Base-by-base conservation (phyloP, 2,797 vertebrate genomes). In the Benthosema pterotum region DNA sequence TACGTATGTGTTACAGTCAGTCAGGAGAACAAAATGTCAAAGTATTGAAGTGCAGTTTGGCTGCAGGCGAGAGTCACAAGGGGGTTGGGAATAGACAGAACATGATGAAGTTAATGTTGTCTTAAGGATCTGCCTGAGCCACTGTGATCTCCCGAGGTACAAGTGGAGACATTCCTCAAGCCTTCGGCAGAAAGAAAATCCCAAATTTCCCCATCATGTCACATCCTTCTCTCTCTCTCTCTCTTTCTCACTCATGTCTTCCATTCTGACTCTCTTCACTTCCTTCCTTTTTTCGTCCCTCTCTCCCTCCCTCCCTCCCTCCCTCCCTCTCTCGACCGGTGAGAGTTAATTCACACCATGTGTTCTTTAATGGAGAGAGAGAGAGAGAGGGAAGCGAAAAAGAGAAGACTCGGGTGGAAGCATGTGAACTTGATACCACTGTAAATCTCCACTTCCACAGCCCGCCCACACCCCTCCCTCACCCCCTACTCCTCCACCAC, bases 341-440 rank as follows among this genome's bases (percentile, higher is more conserved):
- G 66, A 74, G 78, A 89, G 87, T 85, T 92, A 90, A 93, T 93
- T 89, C 91, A 86, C 87, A 87, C 89, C 90, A 92, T 91, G 86
- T 92, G 90, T 88, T 89, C 83, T 87, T 83, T 86, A 89, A 90
- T 78, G 61, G 80, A 79, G 69, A 57, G 55, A 72, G 69, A 52
- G 59, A 57, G 80, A 79, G 69, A 57, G 55, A 72, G 69, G 55
- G 59, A 57, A 46, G 42, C 4, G 19, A 50, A 9, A 65, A 73
- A 61, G 70, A 58, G 54, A 68, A 67, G 72, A 66, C 69, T 70
- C 72, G 68, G 25, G 77, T 82, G 65, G 81, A 90, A 83, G 88
- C 69, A 82, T 89, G 86, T 90, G 90, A 94, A 92, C 87, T 66
- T 56, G 69, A 91, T 86, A 90, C 85, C 80, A 87, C 85, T 86